Conservation (phyloP, 2,113 vertebrate genomes). For the Buteo buteo region DNA sequence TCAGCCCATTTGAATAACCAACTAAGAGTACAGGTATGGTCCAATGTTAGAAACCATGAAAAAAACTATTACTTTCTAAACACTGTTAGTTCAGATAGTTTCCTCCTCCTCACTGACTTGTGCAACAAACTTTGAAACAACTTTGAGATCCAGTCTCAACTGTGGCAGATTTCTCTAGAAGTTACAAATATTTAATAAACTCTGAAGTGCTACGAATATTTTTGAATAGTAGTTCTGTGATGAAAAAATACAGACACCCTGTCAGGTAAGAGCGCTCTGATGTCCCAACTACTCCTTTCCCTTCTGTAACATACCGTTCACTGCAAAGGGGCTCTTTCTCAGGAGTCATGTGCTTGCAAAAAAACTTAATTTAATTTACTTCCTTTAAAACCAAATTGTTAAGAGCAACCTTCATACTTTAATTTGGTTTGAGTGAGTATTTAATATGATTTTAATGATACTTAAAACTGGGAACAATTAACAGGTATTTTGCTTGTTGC, state of each 20-base stretch:
- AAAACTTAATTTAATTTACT: neutral
- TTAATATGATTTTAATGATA: neutral
- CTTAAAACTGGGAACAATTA: neutral
- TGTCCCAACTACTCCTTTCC: rapidly evolving
- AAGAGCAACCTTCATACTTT: neutral
- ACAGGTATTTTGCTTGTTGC: neutral
- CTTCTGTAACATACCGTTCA: neutral
- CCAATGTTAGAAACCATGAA: neutral
- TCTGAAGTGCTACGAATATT: neutral
- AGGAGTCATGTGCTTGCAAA: neutral
- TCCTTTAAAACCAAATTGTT: neutral
- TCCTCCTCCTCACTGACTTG: neutral
- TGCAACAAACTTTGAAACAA: neutral
- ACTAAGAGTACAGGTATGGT: neutral
- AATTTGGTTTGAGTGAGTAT: neutral
- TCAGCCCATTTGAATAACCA: neutral
- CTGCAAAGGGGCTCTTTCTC: neutral
- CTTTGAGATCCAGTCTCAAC: neutral
- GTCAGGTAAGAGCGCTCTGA: neutral
- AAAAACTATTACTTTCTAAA: neutral
- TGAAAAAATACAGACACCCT: neutral
- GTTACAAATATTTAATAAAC: neutral
- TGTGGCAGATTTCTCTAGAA: neutral
- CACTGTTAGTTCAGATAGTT: neutral
- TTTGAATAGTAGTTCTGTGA: neutral